phyloP scores from a whole-genome alignment of 2,888 invertebrate genomes.

The Rotaria socialis region DNA sequence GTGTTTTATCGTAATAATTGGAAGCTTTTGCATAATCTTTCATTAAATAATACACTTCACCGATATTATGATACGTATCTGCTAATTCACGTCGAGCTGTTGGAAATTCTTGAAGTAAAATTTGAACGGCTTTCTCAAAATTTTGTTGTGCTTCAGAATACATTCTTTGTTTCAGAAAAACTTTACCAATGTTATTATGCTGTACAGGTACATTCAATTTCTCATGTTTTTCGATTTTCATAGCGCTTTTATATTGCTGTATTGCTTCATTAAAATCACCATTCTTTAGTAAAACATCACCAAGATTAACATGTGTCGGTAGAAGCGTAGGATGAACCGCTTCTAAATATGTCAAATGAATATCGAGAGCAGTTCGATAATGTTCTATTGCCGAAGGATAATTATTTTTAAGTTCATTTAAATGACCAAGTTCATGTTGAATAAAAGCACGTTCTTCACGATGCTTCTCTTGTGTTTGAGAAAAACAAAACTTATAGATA shows the following conservation, averaged over 20 bases:
- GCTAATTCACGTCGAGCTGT: background rate
- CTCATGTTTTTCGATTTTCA: background rate
- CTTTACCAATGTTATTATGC: background rate
- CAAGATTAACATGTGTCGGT: background rate
- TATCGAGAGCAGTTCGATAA: background rate
- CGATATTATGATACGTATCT: background rate
- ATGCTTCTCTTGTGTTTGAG: background rate
- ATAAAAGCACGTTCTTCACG: background rate
- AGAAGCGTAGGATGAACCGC: background rate
- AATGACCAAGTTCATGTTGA: constrained; percentile 1
- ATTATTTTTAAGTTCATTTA: background rate
- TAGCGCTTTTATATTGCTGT: background rate
- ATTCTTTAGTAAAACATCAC: background rate
- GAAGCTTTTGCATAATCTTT: background rate
- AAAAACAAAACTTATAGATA: background rate
- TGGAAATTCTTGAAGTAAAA: background rate
- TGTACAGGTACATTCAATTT: background rate
- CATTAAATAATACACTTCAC: background rate
- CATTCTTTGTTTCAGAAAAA: background rate
- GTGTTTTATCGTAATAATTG: background rate
- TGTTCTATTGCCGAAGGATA: background rate
- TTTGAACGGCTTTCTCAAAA: background rate
- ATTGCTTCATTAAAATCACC: background rate
- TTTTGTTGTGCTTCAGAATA: background rate
- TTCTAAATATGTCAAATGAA: background rate